Conservation (phyloP, 2,113 vertebrate genomes). For the Platichthys stellatus region DNA sequence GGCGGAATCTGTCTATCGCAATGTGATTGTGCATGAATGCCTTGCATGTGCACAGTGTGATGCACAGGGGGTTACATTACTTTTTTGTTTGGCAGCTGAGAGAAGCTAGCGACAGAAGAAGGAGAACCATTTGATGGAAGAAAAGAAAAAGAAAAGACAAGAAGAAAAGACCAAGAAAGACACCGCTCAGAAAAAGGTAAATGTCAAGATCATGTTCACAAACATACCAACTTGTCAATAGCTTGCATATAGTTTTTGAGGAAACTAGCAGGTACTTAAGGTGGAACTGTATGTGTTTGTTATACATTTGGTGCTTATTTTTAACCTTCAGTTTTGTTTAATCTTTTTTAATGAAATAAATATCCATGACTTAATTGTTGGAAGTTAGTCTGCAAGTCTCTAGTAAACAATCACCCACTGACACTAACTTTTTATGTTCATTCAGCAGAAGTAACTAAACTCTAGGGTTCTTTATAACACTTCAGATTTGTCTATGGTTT, state of each 20-base stretch:
- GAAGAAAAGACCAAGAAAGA: constrained; percentile 99
- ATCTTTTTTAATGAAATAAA: background rate
- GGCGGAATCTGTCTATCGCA: background rate
- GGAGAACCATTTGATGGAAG: constrained; percentile 99
- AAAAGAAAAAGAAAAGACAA: constrained; percentile 99
- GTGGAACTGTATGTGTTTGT: background rate
- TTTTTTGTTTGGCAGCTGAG: constrained; percentile 79
- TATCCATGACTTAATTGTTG: background rate
- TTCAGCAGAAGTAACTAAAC: background rate
- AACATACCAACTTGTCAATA: background rate
- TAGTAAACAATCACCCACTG: background rate
- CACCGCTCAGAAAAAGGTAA: constrained; percentile 95
- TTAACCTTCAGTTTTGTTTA: no score
- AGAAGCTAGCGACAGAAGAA: constrained; percentile 91
- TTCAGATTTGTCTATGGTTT: background rate
- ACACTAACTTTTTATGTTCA: background rate
- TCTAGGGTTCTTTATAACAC: background rate
- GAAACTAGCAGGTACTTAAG: background rate
- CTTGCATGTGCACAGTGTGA: background rate
- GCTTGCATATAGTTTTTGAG: background rate
- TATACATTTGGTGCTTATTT: no score
- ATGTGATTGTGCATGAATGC: background rate
- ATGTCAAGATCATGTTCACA: background rate
- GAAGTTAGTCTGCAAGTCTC: background rate
- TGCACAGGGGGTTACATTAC: background rate